Conservation (phyloP, 2,797 vertebrate species). For the Taeniopygia guttata region DNA sequence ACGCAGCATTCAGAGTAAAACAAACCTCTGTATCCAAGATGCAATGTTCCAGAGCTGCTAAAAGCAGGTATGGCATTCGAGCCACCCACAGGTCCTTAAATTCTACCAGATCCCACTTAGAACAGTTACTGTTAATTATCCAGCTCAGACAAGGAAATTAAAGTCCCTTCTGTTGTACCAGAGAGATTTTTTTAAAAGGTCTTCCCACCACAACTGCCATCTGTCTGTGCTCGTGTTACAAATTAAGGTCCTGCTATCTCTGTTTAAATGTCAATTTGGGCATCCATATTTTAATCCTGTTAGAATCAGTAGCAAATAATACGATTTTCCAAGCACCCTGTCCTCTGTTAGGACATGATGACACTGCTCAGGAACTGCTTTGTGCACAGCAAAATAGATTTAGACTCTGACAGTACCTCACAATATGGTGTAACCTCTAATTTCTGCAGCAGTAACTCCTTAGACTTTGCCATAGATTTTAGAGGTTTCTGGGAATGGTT, state of each 20-base stretch:
- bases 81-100: conserved; percentile 25
- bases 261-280: conserved; percentile 43
- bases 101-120: conserved; percentile 31
- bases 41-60: neutral
- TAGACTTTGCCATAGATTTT: neutral
- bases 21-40: neutral
- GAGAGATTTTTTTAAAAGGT: conserved; percentile 53
- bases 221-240: conserved; percentile 16
- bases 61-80: conserved; percentile 31
- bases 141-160: conserved; percentile 29
- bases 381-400: neutral
- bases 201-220: conserved; percentile 49
- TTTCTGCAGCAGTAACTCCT: neutral
- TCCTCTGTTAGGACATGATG: neutral
- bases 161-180: conserved; percentile 50
- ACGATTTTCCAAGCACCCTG: neutral
- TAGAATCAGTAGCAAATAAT: neutral
- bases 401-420: neutral
- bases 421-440: neutral
- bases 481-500: neutral
- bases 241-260: conserved; percentile 48
- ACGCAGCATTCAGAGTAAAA: neutral
- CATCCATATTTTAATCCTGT: conserved; percentile 3
- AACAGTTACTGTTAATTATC: conserved; percentile 36
- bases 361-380: neutral